Base-by-base conservation (phyloP, 2,797 vertebrate genomes). In the Tiaroga cobitis region DNA sequence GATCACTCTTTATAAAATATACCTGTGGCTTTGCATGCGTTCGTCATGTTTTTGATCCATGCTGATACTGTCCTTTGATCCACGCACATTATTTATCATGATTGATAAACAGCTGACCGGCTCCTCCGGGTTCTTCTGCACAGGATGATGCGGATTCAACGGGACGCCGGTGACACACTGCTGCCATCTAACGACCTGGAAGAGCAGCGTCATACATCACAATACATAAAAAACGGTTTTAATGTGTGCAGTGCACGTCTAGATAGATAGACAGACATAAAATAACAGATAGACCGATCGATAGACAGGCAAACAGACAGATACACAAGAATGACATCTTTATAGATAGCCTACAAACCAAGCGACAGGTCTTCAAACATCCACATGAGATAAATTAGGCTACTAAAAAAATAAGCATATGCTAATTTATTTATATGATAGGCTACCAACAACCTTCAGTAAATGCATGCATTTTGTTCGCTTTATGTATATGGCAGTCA, bases 31-130 rank as follows among this genome's bases (percentile, higher is more conserved):
- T 37, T 72, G 51, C 54, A 61, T 2, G 68, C 39, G 21, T 80
- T 93, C 91, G 0, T 92, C 92, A 87, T 93, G 92, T 51, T 88
- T 85, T 69, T 68, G n/a, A 24, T 82, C 88, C 84, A 86, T 80
- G 77, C 41, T 77, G 80, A 37, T 19, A 49, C 8, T 34, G n/a
- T n/a, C 46, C 74, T 65, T 26, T 29, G 75, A 34, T 61, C 13
- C 65, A 1, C 9, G 9, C 24, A 26, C 83, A 74, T 74, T 81
- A 78, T 88, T 83, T 18, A 68, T 83, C 87, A 87, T 87, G 13
- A 37, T 46, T 41, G 49, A 82, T 39, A 69, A 85, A 54, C 51
- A 39, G 37, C 54, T 84, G 63, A 86, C 77, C 74, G 69, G 43
- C 82, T 39, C 83, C 21, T 89, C 82, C 87, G 82, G 61, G 63